Evolutionary conservation across 2,113 vertebrate species (phyloP), one percentile per base, ranked within the genome.

Genomic region (Indicator indicator): DNA sequence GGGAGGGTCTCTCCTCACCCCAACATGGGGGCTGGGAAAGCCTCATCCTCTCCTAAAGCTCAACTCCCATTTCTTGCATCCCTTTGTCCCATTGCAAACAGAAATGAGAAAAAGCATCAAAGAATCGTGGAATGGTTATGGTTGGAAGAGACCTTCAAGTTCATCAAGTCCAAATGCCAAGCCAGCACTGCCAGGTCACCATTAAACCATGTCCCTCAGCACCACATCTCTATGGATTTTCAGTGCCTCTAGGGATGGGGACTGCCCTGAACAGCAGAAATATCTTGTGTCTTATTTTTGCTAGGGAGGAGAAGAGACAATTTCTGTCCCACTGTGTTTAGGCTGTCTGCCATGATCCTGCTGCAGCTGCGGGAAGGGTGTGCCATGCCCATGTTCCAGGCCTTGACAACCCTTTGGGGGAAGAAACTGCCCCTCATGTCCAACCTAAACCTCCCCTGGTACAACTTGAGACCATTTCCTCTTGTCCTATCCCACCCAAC

Each of bases 21-120:
- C 69, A 19, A 28, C 30, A 0, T 8, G 2, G 6, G 52, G 32
- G 46, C 46, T 46, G 38, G 32, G 11, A 27, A 8, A 1, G 1
- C 17, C 44, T 79, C 54, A 52, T 17, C 23, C 58, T 42, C 38
- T 33, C 52, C 67, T 44, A 6, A 44, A 27, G 40, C 13, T 42
- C 28, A 72, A 18, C 24, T 16, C 28, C 23, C 13, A 12, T 16
- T 74, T 48, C 21, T 7, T 13, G 1, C n/a, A 62, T 33, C 12
- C 18, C 21, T 20, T 67, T 10, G 1, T 5, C 26, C 17, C 13
- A 3, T 2, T 20, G 40, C 40, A 73, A 56, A 36, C 50, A 11
- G 38, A 30, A 42, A 28, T 11, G 50, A 24, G 36, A n/a, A 38
- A 32, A 8, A 48, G 7, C 28, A 30, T 17, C 55, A 18, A 6